A percentile compares a stretch with the other conserved stretches of the same genome.
These are phyloP conservation scores for Drosophila virilis DNA, from an alignment of 1,140 invertebrate genomes.

Conservation along the genomic window DNA sequence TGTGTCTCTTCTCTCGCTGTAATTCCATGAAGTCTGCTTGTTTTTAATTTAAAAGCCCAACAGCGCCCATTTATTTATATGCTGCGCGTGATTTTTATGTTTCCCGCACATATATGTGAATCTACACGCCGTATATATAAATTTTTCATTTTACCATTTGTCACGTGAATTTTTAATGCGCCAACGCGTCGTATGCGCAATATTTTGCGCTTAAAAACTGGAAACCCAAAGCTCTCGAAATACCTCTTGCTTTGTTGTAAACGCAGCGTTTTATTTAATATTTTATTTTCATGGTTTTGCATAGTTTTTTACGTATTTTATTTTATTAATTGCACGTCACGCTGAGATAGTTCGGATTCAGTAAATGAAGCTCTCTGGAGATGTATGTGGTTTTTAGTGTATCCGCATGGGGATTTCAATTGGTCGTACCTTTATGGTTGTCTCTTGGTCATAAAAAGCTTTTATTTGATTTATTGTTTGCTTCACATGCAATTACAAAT, in stretches of 20 bases:
- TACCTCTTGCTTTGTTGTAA: slow-evolving; percentile 33
- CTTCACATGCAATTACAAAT: slow-evolving; percentile 16
- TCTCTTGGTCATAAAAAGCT: slow-evolving; percentile 15
- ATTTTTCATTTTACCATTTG: slow-evolving; percentile 79
- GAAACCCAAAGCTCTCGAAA: slow-evolving; percentile 35
- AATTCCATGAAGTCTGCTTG: slow-evolving; percentile 38
- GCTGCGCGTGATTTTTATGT: slow-evolving; percentile 74
- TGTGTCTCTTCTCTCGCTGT: slow-evolving; percentile 17
- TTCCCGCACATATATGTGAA: slow-evolving; percentile 26
- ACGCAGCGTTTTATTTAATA: slow-evolving; percentile 31
- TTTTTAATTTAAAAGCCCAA: slow-evolving; percentile 79
- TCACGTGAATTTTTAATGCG: slow-evolving; percentile 79
- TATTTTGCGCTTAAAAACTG: slow-evolving; percentile 52
- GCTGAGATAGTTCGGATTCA: neutral
- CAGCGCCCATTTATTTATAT: slow-evolving; percentile 73
- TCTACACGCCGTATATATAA: slow-evolving; percentile 64
- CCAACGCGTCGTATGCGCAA: slow-evolving; percentile 71
- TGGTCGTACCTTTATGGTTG: slow-evolving; percentile 5
- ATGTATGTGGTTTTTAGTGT: slow-evolving; percentile 8
- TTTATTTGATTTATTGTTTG: slow-evolving; percentile 35
- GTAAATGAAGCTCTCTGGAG: neutral
- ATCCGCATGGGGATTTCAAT: slow-evolving; percentile 17
- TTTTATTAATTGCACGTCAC: slow-evolving; percentile 45
- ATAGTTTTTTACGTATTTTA: slow-evolving; percentile 27
- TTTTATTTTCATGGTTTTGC: slow-evolving; percentile 13